Base-by-base conservation (phyloP, 2,888 invertebrate species). In the Pinctada fucata region DNA sequence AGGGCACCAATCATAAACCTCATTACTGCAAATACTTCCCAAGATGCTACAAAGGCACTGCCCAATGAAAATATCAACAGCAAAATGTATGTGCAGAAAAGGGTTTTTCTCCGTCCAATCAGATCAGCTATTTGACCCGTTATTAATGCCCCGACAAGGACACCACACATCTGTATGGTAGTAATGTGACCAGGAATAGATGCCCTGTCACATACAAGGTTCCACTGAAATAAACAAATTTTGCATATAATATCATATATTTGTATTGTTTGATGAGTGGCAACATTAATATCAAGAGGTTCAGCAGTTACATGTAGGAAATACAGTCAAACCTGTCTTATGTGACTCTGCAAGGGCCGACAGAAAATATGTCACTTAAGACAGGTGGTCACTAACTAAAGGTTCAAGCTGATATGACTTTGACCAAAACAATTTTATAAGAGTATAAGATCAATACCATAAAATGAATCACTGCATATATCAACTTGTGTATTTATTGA, bases 41-140 rank as follows among this genome's bases (percentile, higher is more conserved):
- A 92, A 45, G 87, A 83, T n/a, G 79, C 82, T 45, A 87, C 85
- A 80, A 91, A 90, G 0, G 90, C 87, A 75, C 90, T 90, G 48
- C 83, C 82, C 74, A 91, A 86, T 79, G 88, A 87, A 69, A 88
- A 77, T n/a, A 87, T 73, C 10, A 91, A 84, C 65, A 92, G 85
- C 16, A 90, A 75, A 2, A 82, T 70, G 80, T 90, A 90, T 64
- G 88, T 87, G 47, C 84, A 76, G 76, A 87, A 91, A 45, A 91
- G 84, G 47, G 89, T 83, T 72, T 88, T 86, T 69, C 86, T 85
- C 45, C 91, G 85, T 6, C 92, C 92, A 82, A 90, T 89, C 52
- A 85, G 82, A 79, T 92, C 92, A 0, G 91, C 91, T 50, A 91
- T 77, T 80, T 91, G 91, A 8, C 92, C 92, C 13, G 89, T 87